phyloP scores from a whole-genome alignment of 2,888 invertebrate genomes.

The Molanna angustata region DNA sequence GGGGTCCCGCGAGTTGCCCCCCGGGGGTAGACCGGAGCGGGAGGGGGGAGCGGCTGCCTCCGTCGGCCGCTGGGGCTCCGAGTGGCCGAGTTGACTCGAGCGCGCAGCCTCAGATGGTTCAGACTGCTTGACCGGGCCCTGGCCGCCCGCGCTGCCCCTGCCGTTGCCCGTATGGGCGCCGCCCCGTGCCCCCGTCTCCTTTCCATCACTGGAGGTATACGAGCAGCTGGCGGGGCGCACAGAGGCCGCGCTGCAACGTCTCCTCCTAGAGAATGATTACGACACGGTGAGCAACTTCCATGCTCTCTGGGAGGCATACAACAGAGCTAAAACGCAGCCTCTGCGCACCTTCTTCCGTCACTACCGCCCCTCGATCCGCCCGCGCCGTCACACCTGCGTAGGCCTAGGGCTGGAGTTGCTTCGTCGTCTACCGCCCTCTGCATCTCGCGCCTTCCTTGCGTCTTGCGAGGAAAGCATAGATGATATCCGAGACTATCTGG shows the following conservation, averaged over 20 bases:
- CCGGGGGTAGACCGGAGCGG: constrained; percentile 52
- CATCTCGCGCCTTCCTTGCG: constrained; percentile 69
- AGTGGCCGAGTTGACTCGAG: constrained; percentile 98
- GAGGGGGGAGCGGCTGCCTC: constrained; percentile 67
- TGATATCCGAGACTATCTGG: constrained; percentile 58
- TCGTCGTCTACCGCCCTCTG: constrained; percentile 60
- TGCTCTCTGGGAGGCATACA: constrained; percentile 64
- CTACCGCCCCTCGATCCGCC: constrained; percentile 75
- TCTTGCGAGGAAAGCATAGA: constrained; percentile 86
- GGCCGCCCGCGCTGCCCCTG: constrained; percentile 48
- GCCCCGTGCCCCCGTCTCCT: constrained; percentile 45
- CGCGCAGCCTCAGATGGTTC: constrained; percentile 51
- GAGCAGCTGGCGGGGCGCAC: constrained; percentile 77
- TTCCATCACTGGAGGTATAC: constrained; percentile 52
- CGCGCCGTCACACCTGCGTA: constrained; percentile 83
- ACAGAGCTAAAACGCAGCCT: constrained; percentile 70
- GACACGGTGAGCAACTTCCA: constrained; percentile 87
- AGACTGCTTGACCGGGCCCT: constrained; percentile 39
- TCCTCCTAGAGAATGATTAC: constrained; percentile 83
- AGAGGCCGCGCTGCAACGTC: constrained; percentile 74
- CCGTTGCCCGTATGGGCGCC: constrained; percentile 49
- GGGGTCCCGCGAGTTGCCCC: constrained; percentile 42
- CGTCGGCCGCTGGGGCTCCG: constrained; percentile 89
- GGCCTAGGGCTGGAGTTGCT: constrained; percentile 82
- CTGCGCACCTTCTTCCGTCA: constrained; percentile 65